These are phyloP conservation scores for Epinephelus malabaricus DNA, from an alignment of 2,797 vertebrate species.

Conservation along the genomic window DNA sequence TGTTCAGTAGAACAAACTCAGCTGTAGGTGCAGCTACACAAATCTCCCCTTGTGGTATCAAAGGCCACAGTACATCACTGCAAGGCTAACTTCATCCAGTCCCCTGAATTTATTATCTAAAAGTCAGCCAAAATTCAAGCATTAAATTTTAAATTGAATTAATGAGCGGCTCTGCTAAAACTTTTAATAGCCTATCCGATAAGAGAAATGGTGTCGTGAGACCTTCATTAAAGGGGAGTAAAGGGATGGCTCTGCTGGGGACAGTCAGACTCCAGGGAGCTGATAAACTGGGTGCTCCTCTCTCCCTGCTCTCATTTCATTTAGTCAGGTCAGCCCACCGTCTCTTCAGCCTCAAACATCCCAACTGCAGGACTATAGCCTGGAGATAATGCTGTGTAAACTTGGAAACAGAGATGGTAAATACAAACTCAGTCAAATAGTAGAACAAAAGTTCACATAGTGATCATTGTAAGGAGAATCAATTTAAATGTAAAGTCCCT, in stretches of 20 bases:
- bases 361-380: neutral
- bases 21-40: too few relatives aligned
- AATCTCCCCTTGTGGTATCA: neutral
- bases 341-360: conserved; percentile 7
- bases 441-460: neutral
- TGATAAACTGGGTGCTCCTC: conserved; percentile 43
- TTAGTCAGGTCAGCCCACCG: neutral
- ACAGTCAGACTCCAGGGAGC: conserved; percentile 31
- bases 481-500: neutral
- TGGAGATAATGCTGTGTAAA: neutral
- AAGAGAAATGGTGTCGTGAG: conserved; percentile 60
- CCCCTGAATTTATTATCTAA: conserved; percentile 28
- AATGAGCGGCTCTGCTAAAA: conserved; percentile 57
- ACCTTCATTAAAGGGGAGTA: conserved; percentile 49
- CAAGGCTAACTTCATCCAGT: conserved; percentile 16
- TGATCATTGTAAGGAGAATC: neutral
- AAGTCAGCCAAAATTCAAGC: conserved; percentile 50
- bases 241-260: conserved; percentile 38
- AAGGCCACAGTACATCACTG: neutral
- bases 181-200: conserved; percentile 65
- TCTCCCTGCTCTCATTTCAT: conserved; percentile 19
- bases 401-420: neutral
- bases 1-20: too few relatives aligned
- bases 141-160: conserved; percentile 70
- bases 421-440: neutral